These are phyloP conservation scores for Protonibea diacanthus DNA, from an alignment of 2,797 vertebrate genomes.

Conservation along the genomic window DNA sequence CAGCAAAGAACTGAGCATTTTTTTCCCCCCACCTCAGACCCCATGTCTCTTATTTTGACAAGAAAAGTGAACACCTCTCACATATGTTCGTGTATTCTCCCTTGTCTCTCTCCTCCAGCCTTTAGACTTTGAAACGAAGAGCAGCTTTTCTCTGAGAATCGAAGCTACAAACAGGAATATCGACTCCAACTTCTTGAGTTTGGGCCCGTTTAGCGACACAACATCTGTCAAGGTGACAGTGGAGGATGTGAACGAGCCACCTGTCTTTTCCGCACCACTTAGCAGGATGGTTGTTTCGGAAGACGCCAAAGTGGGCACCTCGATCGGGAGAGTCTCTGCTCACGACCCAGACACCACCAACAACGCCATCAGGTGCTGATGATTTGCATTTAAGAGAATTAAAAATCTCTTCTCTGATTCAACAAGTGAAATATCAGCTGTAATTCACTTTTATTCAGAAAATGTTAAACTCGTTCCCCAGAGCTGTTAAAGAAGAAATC, in stretches of 20 bases:
- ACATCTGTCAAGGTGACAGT: conserved; percentile 92
- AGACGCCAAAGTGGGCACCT: conserved; percentile 91
- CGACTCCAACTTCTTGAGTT: conserved; percentile 91
- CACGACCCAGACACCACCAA: conserved; percentile 93
- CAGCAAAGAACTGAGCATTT: conserved; percentile 3
- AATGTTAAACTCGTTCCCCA: background rate
- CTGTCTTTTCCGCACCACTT: conserved; percentile 87
- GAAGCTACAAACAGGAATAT: conserved; percentile 95
- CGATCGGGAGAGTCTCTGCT: conserved; percentile 92
- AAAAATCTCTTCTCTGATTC: background rate
- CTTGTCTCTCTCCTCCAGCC: conserved; percentile 79
- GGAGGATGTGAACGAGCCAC: conserved; percentile 95
- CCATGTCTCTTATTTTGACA: conserved; percentile 14
- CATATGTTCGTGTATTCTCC: background rate
- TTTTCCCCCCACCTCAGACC: background rate
- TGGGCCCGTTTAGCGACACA: conserved; percentile 93
- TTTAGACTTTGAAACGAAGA: conserved; percentile 94
- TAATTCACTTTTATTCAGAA: background rate
- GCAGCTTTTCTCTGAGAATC: conserved; percentile 91
- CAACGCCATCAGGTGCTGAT: conserved; percentile 90
- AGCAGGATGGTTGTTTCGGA: conserved; percentile 93
- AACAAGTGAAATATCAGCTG: background rate
- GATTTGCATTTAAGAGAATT: background rate
- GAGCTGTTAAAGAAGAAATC: conserved; percentile 6
- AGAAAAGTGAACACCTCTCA: conserved; percentile 6